Evolutionary conservation across 2,113 vertebrate species (phyloP).

Genomic region (Thunnus thynnus): DNA sequence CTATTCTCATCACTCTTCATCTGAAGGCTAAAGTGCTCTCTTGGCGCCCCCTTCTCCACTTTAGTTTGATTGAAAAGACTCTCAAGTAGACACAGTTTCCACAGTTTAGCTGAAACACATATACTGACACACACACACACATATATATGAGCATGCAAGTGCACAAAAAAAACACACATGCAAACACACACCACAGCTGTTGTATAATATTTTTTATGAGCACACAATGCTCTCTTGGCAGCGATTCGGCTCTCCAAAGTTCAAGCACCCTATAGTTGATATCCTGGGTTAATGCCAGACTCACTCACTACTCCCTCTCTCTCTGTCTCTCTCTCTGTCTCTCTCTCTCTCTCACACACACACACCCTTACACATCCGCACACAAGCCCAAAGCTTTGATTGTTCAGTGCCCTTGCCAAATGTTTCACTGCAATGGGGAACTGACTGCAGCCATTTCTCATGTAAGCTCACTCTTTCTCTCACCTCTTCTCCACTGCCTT

Average conservation of each 20-base stretch:
- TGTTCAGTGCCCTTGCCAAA: slow-evolving; percentile 59
- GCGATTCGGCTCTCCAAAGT: slow-evolving; percentile 55
- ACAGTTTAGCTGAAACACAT: slow-evolving; percentile 35
- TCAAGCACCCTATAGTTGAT: slow-evolving; percentile 69
- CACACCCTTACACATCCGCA: slow-evolving; percentile 6
- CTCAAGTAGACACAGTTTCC: slow-evolving; percentile 41
- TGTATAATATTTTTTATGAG: slow-evolving; percentile 66
- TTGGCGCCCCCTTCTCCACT: slow-evolving; percentile 64
- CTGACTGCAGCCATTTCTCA: slow-evolving; percentile 66
- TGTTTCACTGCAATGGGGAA: slow-evolving; percentile 70
- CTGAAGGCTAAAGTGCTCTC: slow-evolving; percentile 75
- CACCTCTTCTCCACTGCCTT: slow-evolving; percentile 52
- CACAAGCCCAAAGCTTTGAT: background rate
- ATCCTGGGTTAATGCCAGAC: slow-evolving; percentile 64
- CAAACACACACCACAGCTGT: slow-evolving; percentile 61
- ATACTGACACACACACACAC: background rate
- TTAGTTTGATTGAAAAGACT: slow-evolving; percentile 77
- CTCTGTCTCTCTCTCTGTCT: no score
- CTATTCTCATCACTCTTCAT: slow-evolving; percentile 75
- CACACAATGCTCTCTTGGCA: slow-evolving; percentile 71
- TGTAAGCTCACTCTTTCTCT: slow-evolving; percentile 60
- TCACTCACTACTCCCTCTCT: slow-evolving; percentile 22
- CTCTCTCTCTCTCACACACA: background rate
- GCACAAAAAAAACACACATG: slow-evolving; percentile 41
- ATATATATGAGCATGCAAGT: slow-evolving; percentile 11